Base-by-base conservation (phyloP, 2,888 invertebrate genomes). In the Xestia c-nigrum region DNA sequence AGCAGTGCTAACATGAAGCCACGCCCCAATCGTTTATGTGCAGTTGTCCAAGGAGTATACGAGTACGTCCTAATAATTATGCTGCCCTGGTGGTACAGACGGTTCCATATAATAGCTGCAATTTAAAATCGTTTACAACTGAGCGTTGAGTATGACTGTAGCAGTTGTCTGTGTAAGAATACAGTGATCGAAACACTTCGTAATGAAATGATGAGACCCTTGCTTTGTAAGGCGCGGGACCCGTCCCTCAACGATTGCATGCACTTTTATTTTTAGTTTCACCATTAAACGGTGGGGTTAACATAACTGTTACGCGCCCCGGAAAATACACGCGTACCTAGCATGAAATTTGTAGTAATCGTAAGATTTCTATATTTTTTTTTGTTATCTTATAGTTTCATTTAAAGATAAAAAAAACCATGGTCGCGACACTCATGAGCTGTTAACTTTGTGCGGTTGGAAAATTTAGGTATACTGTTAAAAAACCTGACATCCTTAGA, bases 21-120 rank as follows among this genome's bases (percentile, higher is more conserved):
- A 81, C 76, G 64, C 81, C 68, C 64, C 14, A 10, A 24, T 46
- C 31, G 43, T 43, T 68, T 68, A 24, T 61, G 46, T 38, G 46
- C 69, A 65, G 64, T 75, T 24, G 64, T 72, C 38, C 14, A 43
- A 10, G 16, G 14, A 14, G 50, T 14, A 52, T 19, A 40, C 40
- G 40, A 40, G 40, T 40, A 68, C 10, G 46, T 74, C 38, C 64
- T 63, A 40, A 43, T 10, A 24, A 64, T 68, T 64, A 81, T 74
- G 79, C 64, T 59, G 0, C 31, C 68, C 75, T 81, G 75, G 9
- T 79, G 19, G 2, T 64, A 57, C 74, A 81, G 68, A 79, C 67
- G 81, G 74, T 73, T 63, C 10, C 14, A 31, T 46, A 59, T 46
- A 66, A 46, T 47, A 63, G 16, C 9, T 43, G 12, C 31, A 43